These are phyloP conservation scores for Zosterops hypoxanthus DNA, from an alignment of 2,113 vertebrate species.

Conservation along the genomic window DNA sequence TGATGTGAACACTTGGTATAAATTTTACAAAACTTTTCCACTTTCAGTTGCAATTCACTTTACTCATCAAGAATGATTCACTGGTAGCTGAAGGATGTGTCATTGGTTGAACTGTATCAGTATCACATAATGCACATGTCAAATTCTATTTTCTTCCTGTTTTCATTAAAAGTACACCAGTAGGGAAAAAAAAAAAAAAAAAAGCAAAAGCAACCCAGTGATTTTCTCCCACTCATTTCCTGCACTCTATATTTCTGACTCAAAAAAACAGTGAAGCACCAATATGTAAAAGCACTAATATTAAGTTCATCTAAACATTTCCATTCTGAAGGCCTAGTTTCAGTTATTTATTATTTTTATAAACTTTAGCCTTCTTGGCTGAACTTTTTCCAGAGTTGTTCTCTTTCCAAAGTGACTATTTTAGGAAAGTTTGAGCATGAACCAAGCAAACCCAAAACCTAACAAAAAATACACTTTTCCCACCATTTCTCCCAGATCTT, in stretches of 20 bases:
- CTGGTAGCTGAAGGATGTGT: neutral
- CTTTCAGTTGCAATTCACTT: neutral
- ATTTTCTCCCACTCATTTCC: conserved; percentile 29
- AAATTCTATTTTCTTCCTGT: conserved; percentile 23
- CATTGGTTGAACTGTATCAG: neutral
- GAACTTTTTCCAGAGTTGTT: conserved; percentile 31
- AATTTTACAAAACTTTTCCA: neutral
- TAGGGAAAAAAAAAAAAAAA: neutral
- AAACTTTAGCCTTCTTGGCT: conserved; percentile 61
- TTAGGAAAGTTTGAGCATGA: conserved; percentile 35
- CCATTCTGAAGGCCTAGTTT: conserved; percentile 45
- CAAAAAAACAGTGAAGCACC: neutral
- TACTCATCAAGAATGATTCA: conserved; percentile 4
- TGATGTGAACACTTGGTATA: neutral
- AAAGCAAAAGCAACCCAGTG: neutral
- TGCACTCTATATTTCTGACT: neutral
- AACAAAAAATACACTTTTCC: conserved; percentile 14
- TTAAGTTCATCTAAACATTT: conserved; percentile 48
- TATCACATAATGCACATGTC: neutral
- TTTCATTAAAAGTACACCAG: neutral
- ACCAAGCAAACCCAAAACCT: neutral
- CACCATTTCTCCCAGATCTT: conserved; percentile 15
- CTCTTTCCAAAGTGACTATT: conserved; percentile 50
- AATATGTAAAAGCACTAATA: conserved; percentile 5
- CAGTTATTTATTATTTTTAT: conserved; percentile 51